Evolutionary conservation across 1,140 invertebrate genomes (phyloP), one percentile per base, ranked within the genome.

Genomic region (Subanguina moxae): DNA sequence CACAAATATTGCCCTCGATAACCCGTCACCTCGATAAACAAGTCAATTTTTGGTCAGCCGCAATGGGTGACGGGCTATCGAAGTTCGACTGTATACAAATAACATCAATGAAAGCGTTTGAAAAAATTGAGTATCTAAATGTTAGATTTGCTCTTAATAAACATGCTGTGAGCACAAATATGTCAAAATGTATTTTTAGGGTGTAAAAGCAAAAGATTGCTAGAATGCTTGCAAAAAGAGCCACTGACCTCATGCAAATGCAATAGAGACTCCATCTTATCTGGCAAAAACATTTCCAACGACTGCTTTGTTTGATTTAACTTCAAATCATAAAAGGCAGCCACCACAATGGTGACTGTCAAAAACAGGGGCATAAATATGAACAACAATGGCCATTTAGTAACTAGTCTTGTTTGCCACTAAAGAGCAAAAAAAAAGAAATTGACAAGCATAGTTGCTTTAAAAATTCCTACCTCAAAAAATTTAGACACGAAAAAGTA

Each of bases 221-320:
- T 65, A 17, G 5, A 65, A 17, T 25, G 45, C 25, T 8, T 27
- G 19, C 23, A 11, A 62, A 46, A 21, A 32, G 45, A 19, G 23
- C 17, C 15, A 58, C 59, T 65, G 61, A 66, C 64, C 27, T 66
- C 64, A 21, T 65, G 23, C 65, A 27, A 69, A 38, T 65, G 42
- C 58, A 52, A 3, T 7, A 68, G 42, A 17, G 68, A 71, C 48
- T 57, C 62, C 77, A 78, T 78, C 32, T 80, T 63, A 57, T 78
- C 76, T 13, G 76, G 76, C 5, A 78, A 57, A 62, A 78, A 78
- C 57, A 78, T 80, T 68, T 80, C 75, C 52, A 78, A 62, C 8
- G 64, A 76, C 21, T 78, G 75, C 45, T 78, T 78, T 32, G 67
- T 64, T 23, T 71, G 45, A 57, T 78, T 76, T 45, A 80, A 23